Conservation (phyloP, 35 echinoderm and acorn worm genomes). For the Hemicentrotus pulcherrimus region DNA sequence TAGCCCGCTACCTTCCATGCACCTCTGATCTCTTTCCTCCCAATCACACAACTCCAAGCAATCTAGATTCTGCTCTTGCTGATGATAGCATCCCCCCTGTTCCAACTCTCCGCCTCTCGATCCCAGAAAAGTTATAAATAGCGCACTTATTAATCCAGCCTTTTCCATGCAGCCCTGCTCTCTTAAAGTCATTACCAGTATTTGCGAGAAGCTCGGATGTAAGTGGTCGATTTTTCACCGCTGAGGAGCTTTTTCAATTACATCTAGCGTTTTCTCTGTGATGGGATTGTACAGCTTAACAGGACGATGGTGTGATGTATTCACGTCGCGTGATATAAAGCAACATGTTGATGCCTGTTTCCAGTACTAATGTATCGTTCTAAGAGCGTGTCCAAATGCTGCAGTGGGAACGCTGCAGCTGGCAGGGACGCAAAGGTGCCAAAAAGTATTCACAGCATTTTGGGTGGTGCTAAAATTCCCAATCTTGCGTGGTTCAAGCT, state of each 20-base stretch:
- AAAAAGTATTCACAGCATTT: conserved; percentile 27
- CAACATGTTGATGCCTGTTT: background rate
- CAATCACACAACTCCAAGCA: background rate
- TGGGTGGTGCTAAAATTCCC: background rate
- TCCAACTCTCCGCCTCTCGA: background rate
- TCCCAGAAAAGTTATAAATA: background rate
- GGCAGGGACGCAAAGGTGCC: background rate
- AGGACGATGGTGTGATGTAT: background rate
- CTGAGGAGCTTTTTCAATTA: background rate
- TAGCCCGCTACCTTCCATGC: background rate
- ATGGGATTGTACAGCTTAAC: background rate
- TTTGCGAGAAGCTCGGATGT: background rate
- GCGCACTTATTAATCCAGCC: background rate
- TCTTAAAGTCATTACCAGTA: background rate
- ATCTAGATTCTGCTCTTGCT: background rate
- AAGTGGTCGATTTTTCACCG: background rate
- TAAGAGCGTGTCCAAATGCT: background rate
- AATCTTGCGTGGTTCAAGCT: background rate
- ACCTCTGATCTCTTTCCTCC: background rate
- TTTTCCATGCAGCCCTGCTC: background rate
- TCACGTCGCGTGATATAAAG: background rate
- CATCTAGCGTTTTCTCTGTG: too few species aligned
- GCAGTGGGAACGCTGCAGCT: background rate
- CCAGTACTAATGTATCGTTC: background rate
- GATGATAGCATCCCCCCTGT: background rate